Evolutionary conservation across 2,113 vertebrate species (phyloP).

Genomic region (Promerops cafer): DNA sequence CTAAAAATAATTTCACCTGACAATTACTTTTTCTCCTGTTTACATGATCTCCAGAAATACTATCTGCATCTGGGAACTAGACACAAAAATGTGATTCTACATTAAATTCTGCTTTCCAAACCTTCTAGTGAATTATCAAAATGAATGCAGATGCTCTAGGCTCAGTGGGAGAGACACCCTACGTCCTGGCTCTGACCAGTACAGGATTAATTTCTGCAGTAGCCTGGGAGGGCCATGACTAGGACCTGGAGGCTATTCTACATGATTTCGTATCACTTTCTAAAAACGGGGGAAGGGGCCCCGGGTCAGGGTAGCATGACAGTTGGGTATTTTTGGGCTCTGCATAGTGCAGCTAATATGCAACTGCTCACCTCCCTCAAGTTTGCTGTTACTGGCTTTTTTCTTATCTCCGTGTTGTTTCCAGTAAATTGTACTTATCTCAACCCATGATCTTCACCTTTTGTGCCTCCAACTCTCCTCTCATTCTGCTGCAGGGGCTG

Average conservation of each 20-base stretch:
- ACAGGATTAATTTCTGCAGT: background rate
- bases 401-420: background rate
- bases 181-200: background rate
- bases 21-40: background rate
- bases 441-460: background rate
- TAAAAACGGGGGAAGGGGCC: background rate
- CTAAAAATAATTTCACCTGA: background rate
- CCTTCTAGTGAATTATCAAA: background rate
- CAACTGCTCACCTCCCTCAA: background rate
- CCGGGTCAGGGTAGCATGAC: rapidly evolving
- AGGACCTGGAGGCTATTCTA: background rate
- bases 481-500: background rate
- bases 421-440: background rate
- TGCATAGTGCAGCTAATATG: no score
- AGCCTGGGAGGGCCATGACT: background rate
- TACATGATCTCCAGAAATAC: background rate
- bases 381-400: background rate
- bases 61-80: background rate
- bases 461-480: background rate
- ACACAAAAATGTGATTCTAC: background rate
- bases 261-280: background rate
- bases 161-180: background rate
- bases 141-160: background rate
- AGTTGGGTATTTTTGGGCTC: background rate
- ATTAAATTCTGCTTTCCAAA: background rate